Base-by-base conservation (phyloP, 2,888 invertebrate species). In the Cheilosia grossa region DNA sequence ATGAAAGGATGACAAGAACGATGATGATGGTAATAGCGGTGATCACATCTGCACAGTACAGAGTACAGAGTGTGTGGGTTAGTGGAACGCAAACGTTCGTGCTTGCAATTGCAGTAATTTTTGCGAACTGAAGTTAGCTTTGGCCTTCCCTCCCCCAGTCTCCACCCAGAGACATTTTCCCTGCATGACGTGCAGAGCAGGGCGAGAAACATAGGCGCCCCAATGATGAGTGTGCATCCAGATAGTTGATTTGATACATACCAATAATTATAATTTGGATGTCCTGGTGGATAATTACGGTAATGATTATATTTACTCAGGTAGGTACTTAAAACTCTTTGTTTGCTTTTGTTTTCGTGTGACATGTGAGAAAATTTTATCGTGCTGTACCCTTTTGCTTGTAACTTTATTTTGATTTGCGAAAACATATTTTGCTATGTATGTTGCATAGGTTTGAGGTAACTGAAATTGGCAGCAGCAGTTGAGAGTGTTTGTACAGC, bases 1-100 rank as follows among this genome's bases (percentile, higher is more conserved):
- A 73, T 77, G 73, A 66, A 67, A 72, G 70, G 75, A 85, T 77
- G 85, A 85, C 80, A 70, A 58, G 44, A 56, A 51, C 70, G 59
- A 77, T 59, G 75, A 53, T 79, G 58, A 49, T 70, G 47, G 79
- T 69, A 79, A 82, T 82, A 63, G 73, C 73, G 44, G 66, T 73
- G 79, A 83, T 83, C 83, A 47, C 83, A 69, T 74, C 74, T 83
- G 73, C 21, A 49, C 69, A 1, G 13, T 58, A 27, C 69, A 3
- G 15, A 1, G 13, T 58, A 27, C 69, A 3, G 15, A 64, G 30
- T 64, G 40, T 42, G 61, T 61, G 63, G 58, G 73, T 73, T 67
- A 63, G 33, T 82, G 24, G 67, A 64, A 70, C 54, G 64, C 66
- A 66, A 83, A 66, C 74, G 53, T 79, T 83, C 74, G 83, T 83